Conservation (phyloP, 2,888 invertebrate species). For the Diogma glabrata region DNA sequence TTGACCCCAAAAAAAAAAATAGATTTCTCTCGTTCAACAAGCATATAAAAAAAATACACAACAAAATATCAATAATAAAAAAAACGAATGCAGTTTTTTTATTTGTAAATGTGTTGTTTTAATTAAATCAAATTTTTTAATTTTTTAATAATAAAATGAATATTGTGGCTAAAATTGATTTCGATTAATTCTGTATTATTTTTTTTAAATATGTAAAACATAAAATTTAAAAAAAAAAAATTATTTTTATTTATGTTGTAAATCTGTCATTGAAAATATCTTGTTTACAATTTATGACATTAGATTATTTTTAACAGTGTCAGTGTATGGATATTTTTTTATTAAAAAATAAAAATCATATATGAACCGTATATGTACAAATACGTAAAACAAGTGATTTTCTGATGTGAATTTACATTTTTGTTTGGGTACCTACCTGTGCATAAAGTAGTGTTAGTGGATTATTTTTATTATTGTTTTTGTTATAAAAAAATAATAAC, state of each 20-base stretch:
- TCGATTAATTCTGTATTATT: background rate
- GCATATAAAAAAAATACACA: background rate
- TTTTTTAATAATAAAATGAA: background rate
- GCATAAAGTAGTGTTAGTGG: too few relatives aligned
- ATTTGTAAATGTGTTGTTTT: background rate
- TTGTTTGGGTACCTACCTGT: too few relatives aligned
- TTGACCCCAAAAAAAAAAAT: slow-evolving; percentile 3
- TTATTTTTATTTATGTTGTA: slow-evolving; percentile 7
- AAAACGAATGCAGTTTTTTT: background rate
- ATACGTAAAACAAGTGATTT: too few relatives aligned
- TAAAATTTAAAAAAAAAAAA: slow-evolving; percentile 1
- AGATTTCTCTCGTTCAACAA: background rate
- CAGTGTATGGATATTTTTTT: too few relatives aligned
- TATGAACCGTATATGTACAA: too few relatives aligned
- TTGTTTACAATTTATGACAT: slow-evolving; percentile 25
- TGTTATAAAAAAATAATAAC: too few relatives aligned
- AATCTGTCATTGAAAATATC: slow-evolving; percentile 15
- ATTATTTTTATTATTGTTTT: too few relatives aligned
- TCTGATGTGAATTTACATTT: too few relatives aligned
- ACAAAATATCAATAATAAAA: background rate
- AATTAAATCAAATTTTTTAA: background rate
- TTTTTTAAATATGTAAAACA: slow-evolving; percentile 5
- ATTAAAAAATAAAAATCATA: too few relatives aligned
- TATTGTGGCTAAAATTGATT: background rate
- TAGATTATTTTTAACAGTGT: slow-evolving; percentile 18